Evolutionary conservation across 2,113 vertebrate species (phyloP).

Genomic region (Tachuris rubrigastra): DNA sequence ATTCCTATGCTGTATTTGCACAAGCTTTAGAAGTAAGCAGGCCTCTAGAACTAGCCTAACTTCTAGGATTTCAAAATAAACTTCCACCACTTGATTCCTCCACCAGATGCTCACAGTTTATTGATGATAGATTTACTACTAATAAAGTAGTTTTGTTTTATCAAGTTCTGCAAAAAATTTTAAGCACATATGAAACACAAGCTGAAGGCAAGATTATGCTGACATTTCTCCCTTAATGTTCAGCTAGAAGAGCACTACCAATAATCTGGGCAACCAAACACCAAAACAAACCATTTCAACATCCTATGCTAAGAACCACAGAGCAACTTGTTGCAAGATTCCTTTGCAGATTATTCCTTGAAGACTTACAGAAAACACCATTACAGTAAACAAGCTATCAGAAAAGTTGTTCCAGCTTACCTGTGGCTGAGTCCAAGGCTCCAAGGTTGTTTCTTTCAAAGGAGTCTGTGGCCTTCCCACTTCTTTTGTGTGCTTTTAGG

Average conservation of each 20-base stretch:
- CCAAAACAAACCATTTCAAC: not conserved
- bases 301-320: not conserved
- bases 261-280: not conserved
- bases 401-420: conserved; percentile 37
- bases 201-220: not conserved
- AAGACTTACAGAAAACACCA: not conserved
- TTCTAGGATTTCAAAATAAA: not conserved
- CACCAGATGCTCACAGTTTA: not conserved
- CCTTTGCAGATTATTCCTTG: not conserved
- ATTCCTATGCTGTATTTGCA: fast-evolving
- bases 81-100: not conserved
- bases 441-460: conserved; percentile 68
- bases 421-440: conserved; percentile 73
- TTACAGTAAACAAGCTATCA: not conserved
- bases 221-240: not conserved
- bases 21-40: not conserved
- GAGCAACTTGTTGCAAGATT: not conserved
- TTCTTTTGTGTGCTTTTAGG: conserved; percentile 64
- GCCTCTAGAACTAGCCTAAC: not conserved
- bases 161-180: not conserved
- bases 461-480: conserved; percentile 65
- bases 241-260: not conserved
- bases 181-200: not conserved
- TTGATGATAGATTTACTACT: not conserved
- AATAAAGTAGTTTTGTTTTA: not conserved